phyloP scores from a whole-genome alignment of 2,113 vertebrate species.

The Chrysochloris asiatica region DNA sequence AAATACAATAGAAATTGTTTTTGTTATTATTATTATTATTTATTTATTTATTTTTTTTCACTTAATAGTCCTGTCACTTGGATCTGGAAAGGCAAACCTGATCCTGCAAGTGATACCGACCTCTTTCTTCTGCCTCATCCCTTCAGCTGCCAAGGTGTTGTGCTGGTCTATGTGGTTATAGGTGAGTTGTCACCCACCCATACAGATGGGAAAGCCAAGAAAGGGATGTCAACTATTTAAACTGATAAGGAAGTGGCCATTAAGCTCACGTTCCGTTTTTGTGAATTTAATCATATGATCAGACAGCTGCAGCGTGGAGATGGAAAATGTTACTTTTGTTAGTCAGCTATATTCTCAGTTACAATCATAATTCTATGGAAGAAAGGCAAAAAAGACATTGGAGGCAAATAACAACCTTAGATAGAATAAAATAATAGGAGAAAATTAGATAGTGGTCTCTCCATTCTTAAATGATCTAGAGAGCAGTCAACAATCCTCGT shows the following conservation, averaged over 20 bases:
- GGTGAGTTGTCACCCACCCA: too few species aligned
- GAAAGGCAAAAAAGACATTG: not conserved
- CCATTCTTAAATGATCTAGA: constrained; percentile 6
- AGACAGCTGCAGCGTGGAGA: not conserved
- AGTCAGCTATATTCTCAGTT: not conserved
- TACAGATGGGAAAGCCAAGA: not conserved
- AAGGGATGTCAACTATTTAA: not conserved
- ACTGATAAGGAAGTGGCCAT: not conserved
- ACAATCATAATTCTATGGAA: not conserved
- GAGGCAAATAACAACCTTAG: not conserved
- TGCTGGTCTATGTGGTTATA: too few species aligned
- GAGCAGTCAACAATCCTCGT: not conserved
- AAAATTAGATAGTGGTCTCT: constrained; percentile 18
- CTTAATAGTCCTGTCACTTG: too few species aligned
- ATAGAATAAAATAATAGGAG: constrained; percentile 1
- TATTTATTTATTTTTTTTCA: too few species aligned
- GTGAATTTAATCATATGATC: not conserved
- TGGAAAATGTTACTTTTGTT: not conserved
- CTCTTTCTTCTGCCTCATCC: too few species aligned
- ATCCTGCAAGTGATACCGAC: too few species aligned
- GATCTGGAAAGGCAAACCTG: too few species aligned
- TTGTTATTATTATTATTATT: too few species aligned
- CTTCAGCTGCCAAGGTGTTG: too few species aligned
- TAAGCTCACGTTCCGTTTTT: not conserved
- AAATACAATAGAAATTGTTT: too few species aligned